Conservation (phyloP, 2,113 vertebrate species). For the Sus scrofa region DNA sequence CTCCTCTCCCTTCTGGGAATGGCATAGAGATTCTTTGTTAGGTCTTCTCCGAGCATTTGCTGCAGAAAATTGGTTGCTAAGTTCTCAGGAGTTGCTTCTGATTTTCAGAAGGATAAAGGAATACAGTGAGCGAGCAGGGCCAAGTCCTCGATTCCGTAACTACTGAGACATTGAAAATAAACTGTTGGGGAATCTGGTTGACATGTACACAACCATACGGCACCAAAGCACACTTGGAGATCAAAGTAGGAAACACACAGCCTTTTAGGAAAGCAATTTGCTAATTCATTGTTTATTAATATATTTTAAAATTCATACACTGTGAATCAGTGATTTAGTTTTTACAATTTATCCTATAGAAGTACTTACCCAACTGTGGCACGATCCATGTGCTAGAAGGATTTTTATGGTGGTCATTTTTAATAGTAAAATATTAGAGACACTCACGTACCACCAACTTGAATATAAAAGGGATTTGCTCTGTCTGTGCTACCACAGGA, state of each 20-base stretch:
- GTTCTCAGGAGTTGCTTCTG: conserved; percentile 50
- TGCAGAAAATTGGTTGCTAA: conserved; percentile 47
- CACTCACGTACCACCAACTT: not conserved
- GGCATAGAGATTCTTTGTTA: not conserved
- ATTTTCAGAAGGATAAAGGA: conserved; percentile 47
- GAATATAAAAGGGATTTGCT: not conserved
- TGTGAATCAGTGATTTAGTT: conserved; percentile 12
- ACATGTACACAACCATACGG: conserved; percentile 9
- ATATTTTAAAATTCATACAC: conserved; percentile 60
- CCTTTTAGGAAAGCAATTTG: conserved; percentile 44
- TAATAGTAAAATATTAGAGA: conserved; percentile 62
- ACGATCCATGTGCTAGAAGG: not conserved
- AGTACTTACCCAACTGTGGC: conserved; percentile 4
- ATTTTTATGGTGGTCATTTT: conserved; percentile 61
- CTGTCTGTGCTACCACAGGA: not conserved
- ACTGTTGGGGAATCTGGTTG: not conserved
- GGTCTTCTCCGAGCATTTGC: not conserved
- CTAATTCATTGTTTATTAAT: conserved; percentile 62
- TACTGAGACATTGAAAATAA: conserved; percentile 33
- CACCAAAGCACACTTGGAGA: not conserved
- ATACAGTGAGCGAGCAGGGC: not conserved
- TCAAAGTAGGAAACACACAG: conserved; percentile 31
- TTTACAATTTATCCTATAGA: conserved; percentile 46
- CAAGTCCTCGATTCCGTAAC: conserved; percentile 45
- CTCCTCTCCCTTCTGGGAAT: conserved; percentile 19